Conservation (phyloP, 2,888 invertebrate genomes). For the Hyles lineata region DNA sequence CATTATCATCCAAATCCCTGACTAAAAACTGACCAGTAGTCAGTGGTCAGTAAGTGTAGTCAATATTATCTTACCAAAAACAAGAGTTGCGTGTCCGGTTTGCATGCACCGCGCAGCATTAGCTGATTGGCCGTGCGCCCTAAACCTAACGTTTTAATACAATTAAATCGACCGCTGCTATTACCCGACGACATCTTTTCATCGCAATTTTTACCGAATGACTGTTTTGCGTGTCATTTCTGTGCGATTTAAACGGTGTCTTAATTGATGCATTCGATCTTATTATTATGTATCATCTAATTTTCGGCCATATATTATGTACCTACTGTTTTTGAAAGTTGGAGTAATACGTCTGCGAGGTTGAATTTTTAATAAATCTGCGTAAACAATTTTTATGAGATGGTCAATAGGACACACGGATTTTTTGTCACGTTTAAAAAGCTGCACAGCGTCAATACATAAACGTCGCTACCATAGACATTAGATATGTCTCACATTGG, state of each 20-base stretch:
- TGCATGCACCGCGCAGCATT: conserved; percentile 77
- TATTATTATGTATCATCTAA: conserved; percentile 21
- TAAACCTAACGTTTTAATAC: conserved; percentile 82
- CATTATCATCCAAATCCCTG: neutral
- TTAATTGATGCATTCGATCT: conserved; percentile 21
- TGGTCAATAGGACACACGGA: too few species aligned
- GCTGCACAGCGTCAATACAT: too few species aligned
- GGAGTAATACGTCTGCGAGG: too few species aligned
- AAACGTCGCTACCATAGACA: too few species aligned
- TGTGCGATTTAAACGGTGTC: conserved; percentile 35
- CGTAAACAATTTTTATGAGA: too few species aligned
- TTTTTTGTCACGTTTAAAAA: too few species aligned
- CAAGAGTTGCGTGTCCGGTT: conserved; percentile 73
- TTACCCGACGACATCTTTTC: conserved; percentile 78
- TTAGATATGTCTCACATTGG: too few species aligned
- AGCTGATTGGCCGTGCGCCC: conserved; percentile 79
- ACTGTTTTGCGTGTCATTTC: conserved; percentile 76
- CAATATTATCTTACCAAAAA: conserved; percentile 68
- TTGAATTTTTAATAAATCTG: too few species aligned
- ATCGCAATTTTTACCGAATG: conserved; percentile 75
- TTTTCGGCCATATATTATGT: neutral
- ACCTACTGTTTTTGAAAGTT: neutral
- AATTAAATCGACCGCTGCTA: conserved; percentile 79
- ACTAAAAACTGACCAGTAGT: neutral
- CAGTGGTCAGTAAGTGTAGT: neutral